Evolutionary conservation across 2,888 invertebrate species (phyloP), one percentile per base, ranked within the genome.

Genomic region (Dynastes maya): DNA sequence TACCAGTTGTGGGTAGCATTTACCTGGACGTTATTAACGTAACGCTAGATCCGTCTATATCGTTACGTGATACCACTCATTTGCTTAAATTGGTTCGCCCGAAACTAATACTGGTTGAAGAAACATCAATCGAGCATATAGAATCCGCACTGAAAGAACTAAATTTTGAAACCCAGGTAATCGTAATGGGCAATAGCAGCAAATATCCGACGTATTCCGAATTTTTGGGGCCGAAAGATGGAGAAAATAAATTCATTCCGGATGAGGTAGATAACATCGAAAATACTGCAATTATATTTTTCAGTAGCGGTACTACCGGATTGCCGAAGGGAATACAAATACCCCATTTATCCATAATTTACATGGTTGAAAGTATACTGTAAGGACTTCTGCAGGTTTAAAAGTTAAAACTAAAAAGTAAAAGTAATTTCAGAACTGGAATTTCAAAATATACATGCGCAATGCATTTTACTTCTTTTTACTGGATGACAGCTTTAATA

Each of bases 1-100:
- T 90, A 53, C 89, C 90, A 0, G 86, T 88, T 51, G 88, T 90
- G 53, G 90, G 90, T 0, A 88, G 88, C 1, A 80, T 89, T 1
- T 90, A 86, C 79, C 85, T 89, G 13, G 90, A 90, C 6, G 84
- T 80, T 58, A 79, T 79, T 29, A 64, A 79, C 1, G 75, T 81
- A 13, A 79, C 82, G 2, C 68, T 83, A 13, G 82, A 84, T 51
- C 81, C 81, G 8, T 77, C 68, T 0, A 79, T 83, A 77, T 79
- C 81, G 2, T 16, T 78, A 45, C 71, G 79, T 61, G 84, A 84
- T 71, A 78, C 82, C 8, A 80, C 63, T 11, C 80, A 83, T 78
- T 71, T 83, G n/a, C 16, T 83, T 11, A 78, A 80, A 11, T 16
- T 82, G 58, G 79, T 80, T 27, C 79, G 70, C 4, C 85, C 85